Base-by-base conservation (phyloP, 1,140 invertebrate species). In the Drosophila nikananu region DNA sequence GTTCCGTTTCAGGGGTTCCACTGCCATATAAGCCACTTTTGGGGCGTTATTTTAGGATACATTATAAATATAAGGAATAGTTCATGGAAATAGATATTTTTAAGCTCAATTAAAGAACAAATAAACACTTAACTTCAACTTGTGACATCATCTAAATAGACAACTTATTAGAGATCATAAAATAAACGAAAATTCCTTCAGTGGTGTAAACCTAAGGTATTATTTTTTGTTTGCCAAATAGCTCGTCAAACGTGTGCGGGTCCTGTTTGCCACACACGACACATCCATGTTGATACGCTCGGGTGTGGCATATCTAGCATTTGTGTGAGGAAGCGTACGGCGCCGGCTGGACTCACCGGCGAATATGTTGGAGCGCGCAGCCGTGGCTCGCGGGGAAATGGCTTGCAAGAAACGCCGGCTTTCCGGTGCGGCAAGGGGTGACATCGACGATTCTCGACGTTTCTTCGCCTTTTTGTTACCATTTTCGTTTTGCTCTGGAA, bases 181-280 rank as follows among this genome's bases (percentile, higher is more conserved):
- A 12, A 15, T 2, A 23, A 46, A 15, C 5, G 8, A 9, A n/a
- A 27, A 49, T 10, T 1, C 15, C 15, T n/a, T 10, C 23, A 23
- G 42, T 21, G 42, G 5, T 7, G 10, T 13, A 6, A 21, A 5
- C 8, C 17, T 17, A 17, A 3, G n/a, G 2, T 21, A 1, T n/a
- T 25, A 10, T 2, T 61, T 62, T 7, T 37, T 39, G 19, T 23
- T n/a, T 17, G 55, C 63, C 63, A 25, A 3, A 8, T 65, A 30
- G 25, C 3, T 0, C 0, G 63, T 12, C 57, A 65, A 19, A 6
- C 63, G 63, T 8, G 39, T 42, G 12, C 63, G 63, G 25, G 63
- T 65, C 21, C 63, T 32, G 7, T 65, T 65, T 0, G 63, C 63
- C 63, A 65, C 63, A n/a, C 63, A 65, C 10, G 63, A 65, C 39